Conservation (phyloP, 2,888 invertebrate genomes). For the Drosophila fulvimacula region DNA sequence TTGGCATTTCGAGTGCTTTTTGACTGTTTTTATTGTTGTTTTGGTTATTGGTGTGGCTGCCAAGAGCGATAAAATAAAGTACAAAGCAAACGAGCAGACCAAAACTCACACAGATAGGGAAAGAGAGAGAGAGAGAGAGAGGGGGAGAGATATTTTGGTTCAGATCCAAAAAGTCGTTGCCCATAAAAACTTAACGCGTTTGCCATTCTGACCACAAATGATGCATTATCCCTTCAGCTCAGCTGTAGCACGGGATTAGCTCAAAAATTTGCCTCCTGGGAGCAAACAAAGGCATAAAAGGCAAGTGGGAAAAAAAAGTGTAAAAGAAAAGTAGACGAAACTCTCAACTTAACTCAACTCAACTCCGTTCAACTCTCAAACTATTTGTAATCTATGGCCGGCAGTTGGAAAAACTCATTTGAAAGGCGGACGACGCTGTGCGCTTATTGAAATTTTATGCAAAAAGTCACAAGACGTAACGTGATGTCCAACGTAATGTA, state of each 20-base stretch:
- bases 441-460: conserved; percentile 77
- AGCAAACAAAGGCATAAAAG: conserved; percentile 9
- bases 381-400: conserved; percentile 60
- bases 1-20: conserved; percentile 81
- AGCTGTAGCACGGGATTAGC: conserved; percentile 62
- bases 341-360: conserved; percentile 8
- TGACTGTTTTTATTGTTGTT: conserved; percentile 78
- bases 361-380: conserved; percentile 17
- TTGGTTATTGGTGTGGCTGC: conserved; percentile 61
- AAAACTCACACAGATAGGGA: conserved; percentile 16
- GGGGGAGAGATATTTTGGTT: conserved; percentile 65
- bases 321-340: conserved; percentile 4
- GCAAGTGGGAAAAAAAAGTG: neutral
- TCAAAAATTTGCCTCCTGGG: conserved; percentile 69
- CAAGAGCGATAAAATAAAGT: conserved; percentile 79
- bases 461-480: conserved; percentile 47
- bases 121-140: neutral
- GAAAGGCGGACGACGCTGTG: conserved; percentile 14
- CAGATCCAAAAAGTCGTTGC: conserved; percentile 77
- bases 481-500: conserved; percentile 34
- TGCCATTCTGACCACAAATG: conserved; percentile 81
- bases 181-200: conserved; percentile 80
- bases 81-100: conserved; percentile 71
- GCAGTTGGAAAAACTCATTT: conserved; percentile 64
- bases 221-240: conserved; percentile 65